A percentile compares a stretch with the other conserved stretches of the same genome.
Evolutionary conservation across 2,113 vertebrate genomes (phyloP).

Genomic region (Merops nubicus): DNA sequence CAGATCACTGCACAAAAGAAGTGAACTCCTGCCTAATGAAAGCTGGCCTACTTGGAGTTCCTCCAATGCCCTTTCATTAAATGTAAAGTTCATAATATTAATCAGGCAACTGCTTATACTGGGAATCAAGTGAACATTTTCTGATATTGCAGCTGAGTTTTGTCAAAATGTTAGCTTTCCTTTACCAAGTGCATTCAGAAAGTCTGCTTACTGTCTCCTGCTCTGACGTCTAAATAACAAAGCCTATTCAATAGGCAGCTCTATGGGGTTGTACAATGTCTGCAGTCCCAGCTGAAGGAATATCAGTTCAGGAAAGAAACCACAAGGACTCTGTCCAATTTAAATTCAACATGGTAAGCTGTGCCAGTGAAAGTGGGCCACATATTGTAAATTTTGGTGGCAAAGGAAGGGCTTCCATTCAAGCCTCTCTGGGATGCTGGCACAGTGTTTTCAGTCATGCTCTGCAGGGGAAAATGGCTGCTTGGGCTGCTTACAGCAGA

Average conservation of each 20-base stretch:
- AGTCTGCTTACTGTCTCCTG: not conserved
- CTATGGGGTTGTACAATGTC: not conserved
- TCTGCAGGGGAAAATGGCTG: not conserved
- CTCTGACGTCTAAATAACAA: not conserved
- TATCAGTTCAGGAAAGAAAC: not conserved
- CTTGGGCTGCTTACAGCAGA: slow-evolving; percentile 16
- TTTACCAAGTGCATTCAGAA: not conserved
- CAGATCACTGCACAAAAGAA: slow-evolving; percentile 78
- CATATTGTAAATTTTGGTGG: slow-evolving; percentile 23
- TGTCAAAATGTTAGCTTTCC: slow-evolving; percentile 37
- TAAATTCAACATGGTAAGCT: not conserved
- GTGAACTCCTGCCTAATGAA: slow-evolving; percentile 73
- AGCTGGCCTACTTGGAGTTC: slow-evolving; percentile 60
- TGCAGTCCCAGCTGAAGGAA: not conserved
- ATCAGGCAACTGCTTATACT: slow-evolving; percentile 68
- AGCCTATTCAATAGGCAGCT: not conserved
- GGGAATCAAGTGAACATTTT: slow-evolving; percentile 48
- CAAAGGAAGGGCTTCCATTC: not conserved
- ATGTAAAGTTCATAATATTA: slow-evolving; percentile 73
- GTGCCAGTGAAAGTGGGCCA: slow-evolving; percentile 23
- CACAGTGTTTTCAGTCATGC: not conserved
- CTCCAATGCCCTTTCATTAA: slow-evolving; percentile 66
- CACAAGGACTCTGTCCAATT: not conserved
- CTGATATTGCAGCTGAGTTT: slow-evolving; percentile 50
- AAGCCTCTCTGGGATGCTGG: slow-evolving; percentile 20